Conservation (phyloP, 2,797 vertebrate species). For the Xiphorhynchus erythropygius region DNA sequence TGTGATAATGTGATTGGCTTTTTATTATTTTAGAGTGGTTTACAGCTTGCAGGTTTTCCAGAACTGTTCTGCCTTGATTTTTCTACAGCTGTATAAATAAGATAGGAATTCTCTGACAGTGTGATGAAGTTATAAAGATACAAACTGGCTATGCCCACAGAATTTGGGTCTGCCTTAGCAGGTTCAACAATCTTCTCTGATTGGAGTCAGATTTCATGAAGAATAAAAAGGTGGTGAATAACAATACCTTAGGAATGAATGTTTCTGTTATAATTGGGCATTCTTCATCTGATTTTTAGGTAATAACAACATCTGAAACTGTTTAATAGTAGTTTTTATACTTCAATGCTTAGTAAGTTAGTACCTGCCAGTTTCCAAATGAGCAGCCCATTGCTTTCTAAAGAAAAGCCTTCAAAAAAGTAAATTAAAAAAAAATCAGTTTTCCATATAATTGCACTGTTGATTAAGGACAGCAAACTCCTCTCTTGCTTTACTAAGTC, state of each 20-base stretch:
- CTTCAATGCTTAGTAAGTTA: neutral
- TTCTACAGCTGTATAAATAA: slow-evolving; percentile 15
- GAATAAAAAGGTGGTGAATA: neutral
- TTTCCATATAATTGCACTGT: neutral
- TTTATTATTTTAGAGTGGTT: neutral
- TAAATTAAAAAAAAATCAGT: neutral
- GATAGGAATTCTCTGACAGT: neutral
- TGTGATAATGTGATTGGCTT: neutral
- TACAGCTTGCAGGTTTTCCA: neutral
- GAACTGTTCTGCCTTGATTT: neutral
- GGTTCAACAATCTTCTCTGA: neutral
- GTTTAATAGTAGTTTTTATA: neutral
- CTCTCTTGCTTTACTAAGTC: neutral
- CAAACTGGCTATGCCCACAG: neutral
- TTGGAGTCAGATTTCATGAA: neutral
- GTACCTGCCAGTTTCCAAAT: neutral
- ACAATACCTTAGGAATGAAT: neutral
- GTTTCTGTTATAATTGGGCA: neutral
- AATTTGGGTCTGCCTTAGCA: neutral
- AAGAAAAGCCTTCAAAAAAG: neutral
- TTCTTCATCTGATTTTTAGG: neutral
- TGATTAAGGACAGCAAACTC: neutral
- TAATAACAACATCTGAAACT: neutral
- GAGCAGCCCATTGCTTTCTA: neutral
- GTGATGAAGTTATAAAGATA: neutral